Evolutionary conservation across 92 coral and sea anemone species (phyloP).

Genomic region (Metridium senile): DNA sequence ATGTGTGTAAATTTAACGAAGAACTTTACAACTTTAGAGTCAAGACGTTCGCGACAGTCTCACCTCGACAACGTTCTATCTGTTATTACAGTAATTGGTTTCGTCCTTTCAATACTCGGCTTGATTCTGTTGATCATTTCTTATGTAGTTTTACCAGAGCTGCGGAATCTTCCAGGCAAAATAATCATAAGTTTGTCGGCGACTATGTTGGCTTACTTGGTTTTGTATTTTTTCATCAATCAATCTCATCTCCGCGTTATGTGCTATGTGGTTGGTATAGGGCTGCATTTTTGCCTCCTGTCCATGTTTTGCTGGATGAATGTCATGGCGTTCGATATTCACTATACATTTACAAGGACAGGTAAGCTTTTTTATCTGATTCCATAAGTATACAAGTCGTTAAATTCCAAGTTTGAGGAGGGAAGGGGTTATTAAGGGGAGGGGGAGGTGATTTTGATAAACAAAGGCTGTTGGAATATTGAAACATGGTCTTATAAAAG

Average conservation of each 20-base stretch:
- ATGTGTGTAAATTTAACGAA: constrained; percentile 21
- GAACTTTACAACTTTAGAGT: constrained; percentile 14
- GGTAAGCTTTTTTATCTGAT: constrained; percentile 23
- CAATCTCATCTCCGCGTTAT: constrained; percentile 10
- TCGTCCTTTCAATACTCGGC: constrained; percentile 30
- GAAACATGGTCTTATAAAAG: too few relatives aligned
- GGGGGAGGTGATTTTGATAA: too few relatives aligned
- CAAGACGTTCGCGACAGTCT: neutral
- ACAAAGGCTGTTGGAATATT: too few relatives aligned
- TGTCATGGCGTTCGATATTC: constrained; percentile 72
- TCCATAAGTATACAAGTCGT: too few relatives aligned
- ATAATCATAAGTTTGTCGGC: constrained; percentile 50
- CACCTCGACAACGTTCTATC: neutral
- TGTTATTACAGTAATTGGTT: constrained; percentile 30
- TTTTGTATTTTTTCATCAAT: constrained; percentile 40
- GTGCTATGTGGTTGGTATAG: constrained; percentile 45
- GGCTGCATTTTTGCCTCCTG: constrained; percentile 53
- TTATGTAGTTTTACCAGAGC: constrained; percentile 44
- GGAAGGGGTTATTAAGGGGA: too few relatives aligned
- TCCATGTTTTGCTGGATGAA: constrained; percentile 74
- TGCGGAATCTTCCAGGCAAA: constrained; percentile 60
- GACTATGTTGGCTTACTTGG: constrained; percentile 38
- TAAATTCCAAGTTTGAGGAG: too few relatives aligned
- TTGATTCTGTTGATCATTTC: constrained; percentile 44
- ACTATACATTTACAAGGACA: constrained; percentile 42